Base-by-base conservation (phyloP, 2,888 invertebrate species). In the Odontothrips loti region DNA sequence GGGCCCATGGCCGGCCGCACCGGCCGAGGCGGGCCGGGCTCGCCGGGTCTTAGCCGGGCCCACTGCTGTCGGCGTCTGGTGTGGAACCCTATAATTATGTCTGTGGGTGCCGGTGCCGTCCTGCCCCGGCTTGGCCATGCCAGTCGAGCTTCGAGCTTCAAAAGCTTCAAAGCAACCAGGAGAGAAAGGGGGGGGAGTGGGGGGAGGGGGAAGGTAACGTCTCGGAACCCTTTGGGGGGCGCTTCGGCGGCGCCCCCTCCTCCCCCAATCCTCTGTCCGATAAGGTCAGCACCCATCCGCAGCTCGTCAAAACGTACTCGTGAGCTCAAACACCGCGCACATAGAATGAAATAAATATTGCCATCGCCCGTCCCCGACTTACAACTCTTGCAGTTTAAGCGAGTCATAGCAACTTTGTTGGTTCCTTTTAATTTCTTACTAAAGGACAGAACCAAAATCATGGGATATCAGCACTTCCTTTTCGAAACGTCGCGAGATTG, bases 81-180 rank as follows among this genome's bases (percentile, higher is more conserved):
- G 23, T 27, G 27, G 23, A 75, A 75, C 68, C 68, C 68, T 75
- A 75, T 75, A 75, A 75, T 75, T 75, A 75, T 75, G 68, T 27
- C 68, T 58, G 58, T 58, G 68, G 68, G 27, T 27, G 68, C 68
- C 68, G 68, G 68, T 58, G 58, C 58, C 20, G 20, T 58, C 20
- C 58, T 58, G 58, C 58, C 58, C 58, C 58, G 58, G 58, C 58
- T 17, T 58, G 58, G 17, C 58, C 58, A 43, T 43, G 34, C 34
- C 34, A 43, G 34, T 43, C 34, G 34, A 43, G 34, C 34, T 43
- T 43, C 68, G 68, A 75, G 68, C 68, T 75, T 75, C 27, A 75
- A 75, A 75, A 75, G 68, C 68, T 12, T 27, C 68, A 27, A 27
- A 75, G 68, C 68, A 23, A 15, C 58, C 58, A 20, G 34, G 34